Percentiles rank a stretch among this genome's conserved stretches.
Evolutionary conservation across 1,140 invertebrate genomes (phyloP).

Genomic region (Drosophila tsacasi): DNA sequence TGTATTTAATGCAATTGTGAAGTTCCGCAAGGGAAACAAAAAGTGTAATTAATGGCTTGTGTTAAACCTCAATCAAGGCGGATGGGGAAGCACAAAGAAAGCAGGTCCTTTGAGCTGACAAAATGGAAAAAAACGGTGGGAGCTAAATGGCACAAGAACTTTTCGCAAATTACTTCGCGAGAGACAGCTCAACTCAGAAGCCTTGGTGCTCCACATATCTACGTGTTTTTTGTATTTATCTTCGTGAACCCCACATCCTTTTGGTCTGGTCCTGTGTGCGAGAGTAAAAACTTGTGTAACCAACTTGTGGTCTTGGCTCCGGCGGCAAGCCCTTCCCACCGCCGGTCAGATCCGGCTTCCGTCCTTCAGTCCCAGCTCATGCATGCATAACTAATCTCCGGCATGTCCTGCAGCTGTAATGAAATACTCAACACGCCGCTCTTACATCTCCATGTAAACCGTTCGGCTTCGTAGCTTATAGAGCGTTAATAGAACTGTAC

Average conservation of each 20-base stretch:
- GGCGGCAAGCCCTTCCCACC: constrained; percentile 5
- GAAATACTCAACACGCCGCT: constrained; percentile 25
- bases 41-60: constrained; percentile 33
- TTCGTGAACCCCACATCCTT: constrained; percentile 2
- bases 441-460: constrained; percentile 10
- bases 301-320: constrained; percentile 39
- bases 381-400: constrained; percentile 49
- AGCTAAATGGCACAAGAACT: constrained; percentile 26
- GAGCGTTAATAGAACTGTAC: constrained; percentile 27
- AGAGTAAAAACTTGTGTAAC: constrained; percentile 30
- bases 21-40: constrained; percentile 7
- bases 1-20: constrained; percentile 32
- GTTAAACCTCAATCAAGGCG: constrained; percentile 1
- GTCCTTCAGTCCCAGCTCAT: constrained; percentile 32
- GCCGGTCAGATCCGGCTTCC: constrained; percentile 10
- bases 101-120: background rate
- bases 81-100: background rate
- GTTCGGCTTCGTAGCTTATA: constrained; percentile 24
- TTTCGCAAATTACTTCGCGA: constrained; percentile 32
- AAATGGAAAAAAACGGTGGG: constrained; percentile 3
- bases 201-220: constrained; percentile 6
- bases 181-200: constrained; percentile 16
- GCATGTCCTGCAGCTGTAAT: constrained; percentile 38
- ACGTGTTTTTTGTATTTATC: background rate
- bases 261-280: background rate